Percentiles rank a stretch among this genome's conserved stretches.
Evolutionary conservation across 2,797 vertebrate species (phyloP).

Genomic region (Otolemur crassicaudatus): DNA sequence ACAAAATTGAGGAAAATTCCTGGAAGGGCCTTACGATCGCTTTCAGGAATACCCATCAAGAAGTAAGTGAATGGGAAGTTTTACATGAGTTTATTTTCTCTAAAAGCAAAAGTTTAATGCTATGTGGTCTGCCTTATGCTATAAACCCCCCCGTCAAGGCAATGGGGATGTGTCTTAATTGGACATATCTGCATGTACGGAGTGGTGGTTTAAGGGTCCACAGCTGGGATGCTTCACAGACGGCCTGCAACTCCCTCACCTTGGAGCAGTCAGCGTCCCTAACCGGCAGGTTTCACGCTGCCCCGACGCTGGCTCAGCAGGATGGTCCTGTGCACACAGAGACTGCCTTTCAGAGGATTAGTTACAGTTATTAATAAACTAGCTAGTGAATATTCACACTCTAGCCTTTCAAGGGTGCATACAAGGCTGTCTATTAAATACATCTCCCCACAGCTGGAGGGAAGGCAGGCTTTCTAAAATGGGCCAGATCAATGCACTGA

Average conservation of each 20-base stretch:
- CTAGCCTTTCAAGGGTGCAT: background rate
- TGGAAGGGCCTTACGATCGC: no score
- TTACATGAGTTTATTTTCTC: background rate
- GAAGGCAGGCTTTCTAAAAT: background rate
- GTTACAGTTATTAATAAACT: background rate
- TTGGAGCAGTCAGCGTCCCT: background rate
- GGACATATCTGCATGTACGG: rapidly evolving
- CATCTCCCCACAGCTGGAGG: background rate
- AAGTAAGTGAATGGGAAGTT: background rate
- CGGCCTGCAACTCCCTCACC: no score
- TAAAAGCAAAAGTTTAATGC: background rate
- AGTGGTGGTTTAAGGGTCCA: background rate
- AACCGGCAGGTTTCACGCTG: background rate
- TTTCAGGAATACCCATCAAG: no score
- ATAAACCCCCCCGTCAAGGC: rapidly evolving
- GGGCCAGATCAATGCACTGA: background rate
- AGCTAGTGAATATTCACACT: rapidly evolving
- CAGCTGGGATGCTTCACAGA: background rate
- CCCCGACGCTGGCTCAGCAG: no score
- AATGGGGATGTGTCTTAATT: rapidly evolving
- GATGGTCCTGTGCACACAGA: rapidly evolving
- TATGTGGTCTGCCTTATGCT: rapidly evolving
- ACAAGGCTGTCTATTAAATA: no score
- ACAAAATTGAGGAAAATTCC: no score
- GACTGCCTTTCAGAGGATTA: rapidly evolving